These are phyloP conservation scores for Zeus faber DNA, from an alignment of 2,113 vertebrate species.

Conservation along the genomic window DNA sequence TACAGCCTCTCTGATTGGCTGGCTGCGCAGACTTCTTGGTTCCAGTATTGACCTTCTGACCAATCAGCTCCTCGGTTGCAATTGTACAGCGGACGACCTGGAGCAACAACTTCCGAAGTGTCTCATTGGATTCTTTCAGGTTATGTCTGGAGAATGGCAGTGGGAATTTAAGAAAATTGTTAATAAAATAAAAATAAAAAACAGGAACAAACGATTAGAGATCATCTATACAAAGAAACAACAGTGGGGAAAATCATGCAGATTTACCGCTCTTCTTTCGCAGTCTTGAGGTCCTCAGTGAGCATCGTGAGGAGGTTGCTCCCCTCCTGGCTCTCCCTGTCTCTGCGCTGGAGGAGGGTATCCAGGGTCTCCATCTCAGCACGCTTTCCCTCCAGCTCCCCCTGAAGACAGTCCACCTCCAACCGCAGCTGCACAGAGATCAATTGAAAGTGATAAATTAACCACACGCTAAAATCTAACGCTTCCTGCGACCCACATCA, in stretches of 20 bases:
- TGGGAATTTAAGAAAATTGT: not conserved
- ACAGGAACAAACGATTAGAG: not conserved
- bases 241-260: not conserved
- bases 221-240: not conserved
- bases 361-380: slow-evolving; percentile 81
- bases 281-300: slow-evolving; percentile 76
- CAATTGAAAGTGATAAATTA: too few relatives aligned
- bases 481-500: too few relatives aligned
- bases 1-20: slow-evolving; percentile 16
- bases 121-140: slow-evolving; percentile 75
- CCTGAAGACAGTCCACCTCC: slow-evolving; percentile 73
- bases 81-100: slow-evolving; percentile 76
- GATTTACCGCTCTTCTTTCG: slow-evolving; percentile 78
- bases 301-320: slow-evolving; percentile 83
- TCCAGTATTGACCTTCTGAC: slow-evolving; percentile 75
- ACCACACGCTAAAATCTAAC: too few relatives aligned
- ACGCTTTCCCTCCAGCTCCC: slow-evolving; percentile 71
- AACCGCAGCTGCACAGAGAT: slow-evolving; percentile 75
- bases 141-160: slow-evolving; percentile 64
- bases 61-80: slow-evolving; percentile 81
- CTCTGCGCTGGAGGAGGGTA: slow-evolving; percentile 73
- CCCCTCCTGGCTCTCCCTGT: slow-evolving; percentile 83
- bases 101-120: slow-evolving; percentile 78
- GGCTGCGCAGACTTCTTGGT: slow-evolving; percentile 16
- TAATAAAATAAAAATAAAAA: not conserved